Base-by-base conservation (phyloP, 2,888 invertebrate genomes). In the Timandra comae region DNA sequence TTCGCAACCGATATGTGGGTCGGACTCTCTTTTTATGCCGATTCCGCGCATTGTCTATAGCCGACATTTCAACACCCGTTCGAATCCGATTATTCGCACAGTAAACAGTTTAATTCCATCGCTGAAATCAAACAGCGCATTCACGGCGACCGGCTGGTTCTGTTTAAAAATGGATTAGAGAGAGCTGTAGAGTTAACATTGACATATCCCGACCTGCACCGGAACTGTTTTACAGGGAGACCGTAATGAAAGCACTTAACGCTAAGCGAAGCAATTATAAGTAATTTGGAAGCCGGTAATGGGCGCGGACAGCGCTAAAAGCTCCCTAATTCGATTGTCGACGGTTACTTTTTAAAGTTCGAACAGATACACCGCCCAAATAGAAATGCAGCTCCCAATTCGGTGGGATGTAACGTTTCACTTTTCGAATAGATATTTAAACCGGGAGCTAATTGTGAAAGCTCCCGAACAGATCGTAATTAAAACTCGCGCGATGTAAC, bases 201-300 rank as follows among this genome's bases (percentile, higher is more conserved):
- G 69, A 69, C 68, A 66, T 56, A 60, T 66, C 57, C 55, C 61
- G 60, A 56, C 52, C 62, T 66, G 55, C 47, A 56, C 60, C 59
- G 65, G 68, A 67, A 71, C 74, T 67, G 71, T 68, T 68, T 65
- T 63, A 63, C 72, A 61, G 64, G 53, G 62, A 58, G 62, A 46
- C 63, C 62, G 61, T 81, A 81, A 85, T 81, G 81, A 84, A 82
- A 85, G 85, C 85, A 84, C 85, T 85, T 82, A 81, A 67, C 78
- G 71, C 68, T 82, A 82, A 85, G 78, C 81, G 85, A 84, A 81
- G 79, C 82, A 84, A 85, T 85, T 84, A 85, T 81, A 81, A 84
- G 79, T 81, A 79, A 81, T 85, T 85, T 80, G 73, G 72, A 68
- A 63, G 67, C 75, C 42, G 58, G 71, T 85, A 84, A 85, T 82